Base-by-base conservation (phyloP, 1,140 invertebrate genomes). In the Drosophila melanogaster region DNA sequence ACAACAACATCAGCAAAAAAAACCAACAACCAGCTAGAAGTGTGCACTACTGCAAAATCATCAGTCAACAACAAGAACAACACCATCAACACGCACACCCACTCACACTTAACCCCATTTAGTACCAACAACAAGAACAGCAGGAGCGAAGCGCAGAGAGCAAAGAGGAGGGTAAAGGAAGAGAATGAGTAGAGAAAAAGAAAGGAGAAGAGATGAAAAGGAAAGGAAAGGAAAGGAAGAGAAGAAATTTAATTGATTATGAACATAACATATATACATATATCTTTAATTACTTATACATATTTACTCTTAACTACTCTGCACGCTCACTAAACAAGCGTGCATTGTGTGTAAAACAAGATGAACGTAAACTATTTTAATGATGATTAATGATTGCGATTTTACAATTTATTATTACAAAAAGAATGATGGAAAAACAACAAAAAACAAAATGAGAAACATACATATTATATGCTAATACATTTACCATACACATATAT, bases 381-480 rank as follows among this genome's bases (percentile, higher is more conserved):
- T 77, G 65, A 86, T 77, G 66, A 81, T 85, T 64, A 81, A 70
- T 76, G 73, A 76, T 77, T 83, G 81, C 84, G 84, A 87, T 89
- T 89, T 87, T 89, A 87, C 84, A 79, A 81, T 86, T 81, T 86
- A 86, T 87, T 81, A 84, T 79, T 83, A 80, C 59, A 80, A 50
- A 81, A 61, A 53, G 65, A 59, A 67, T 66, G 51, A 79, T 74
- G 57, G 57, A 44, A 77, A 77, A 70, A 59, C 53, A 43, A 74
- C 15, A 44, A 61, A 56, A 58, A 75, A 64, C 53, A 59, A 79
- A 55, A 71, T 53, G 59, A 78, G 77, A 84, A 77, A 76, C 74
- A 85, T 76, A 70, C 71, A 72, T 76, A 70, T 78, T 72, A 74
- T 80, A 90, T 80, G 66, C 74, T 85, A 89, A 84, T 80, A 90